Evolutionary conservation across 2,888 invertebrate genomes (phyloP), one percentile per base, ranked within the genome.

Genomic region (Parapristionchus giblindavisi): DNA sequence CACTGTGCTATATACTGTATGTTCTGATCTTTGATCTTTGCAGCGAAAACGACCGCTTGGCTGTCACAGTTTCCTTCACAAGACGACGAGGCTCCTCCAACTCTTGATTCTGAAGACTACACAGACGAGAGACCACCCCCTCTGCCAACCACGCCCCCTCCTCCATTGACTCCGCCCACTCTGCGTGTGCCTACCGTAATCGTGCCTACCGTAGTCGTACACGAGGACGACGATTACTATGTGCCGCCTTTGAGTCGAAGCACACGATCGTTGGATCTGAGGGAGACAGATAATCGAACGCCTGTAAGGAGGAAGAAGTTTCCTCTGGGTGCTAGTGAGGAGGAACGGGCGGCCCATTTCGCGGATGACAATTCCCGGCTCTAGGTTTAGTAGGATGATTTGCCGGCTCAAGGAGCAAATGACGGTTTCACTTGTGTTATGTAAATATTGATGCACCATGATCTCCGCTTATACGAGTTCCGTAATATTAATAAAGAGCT

Each of bases 241-340:
- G 40, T 65, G 29, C 43, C 63, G 14, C 63, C 63, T 14, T 36
- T 65, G 43, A 65, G 63, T 32, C 11, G 63, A 43, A 43, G 43
- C 6, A 65, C 63, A 8, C 0, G 63, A 14, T 65, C 63, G 0
- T 5, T 65, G 0, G 63, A 65, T 17, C 29, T 65, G 43, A 43
- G 63, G 29, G 63, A 65, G 21, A 65, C 63, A 24, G 63, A 65
- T 24, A 65, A 65, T 65, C 21, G 63, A 43, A 65, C 63, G 6
- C 63, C 63, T 17, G 63, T 65, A n/a, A 80, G 80, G 60, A 11
- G 83, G 38, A 80, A 77, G 58, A 83, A 83, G 66, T 81, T 80
- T 58, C 83, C 81, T 0, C 51, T 83, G 11, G 83, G 81, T 24
- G 80, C 78, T 1, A 77, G 73, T 54, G 77, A 78, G 56, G 76